These are phyloP conservation scores for Tenthredo mesomela DNA, from an alignment of 2,888 invertebrate species.

Conservation along the genomic window DNA sequence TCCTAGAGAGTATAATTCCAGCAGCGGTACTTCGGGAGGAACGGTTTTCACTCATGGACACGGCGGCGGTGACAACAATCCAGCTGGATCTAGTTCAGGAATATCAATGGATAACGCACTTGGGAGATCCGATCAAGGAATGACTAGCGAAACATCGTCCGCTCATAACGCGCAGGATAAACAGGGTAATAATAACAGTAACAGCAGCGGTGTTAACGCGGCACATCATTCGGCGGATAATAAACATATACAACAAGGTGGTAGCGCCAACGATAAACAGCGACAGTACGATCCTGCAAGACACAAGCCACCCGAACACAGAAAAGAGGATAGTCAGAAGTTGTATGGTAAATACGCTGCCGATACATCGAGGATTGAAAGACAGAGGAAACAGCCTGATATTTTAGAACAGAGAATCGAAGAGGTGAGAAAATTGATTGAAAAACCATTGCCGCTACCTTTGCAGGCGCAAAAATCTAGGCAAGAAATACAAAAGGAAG, in stretches of 20 bases:
- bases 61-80: conserved; percentile 15
- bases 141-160: conserved; percentile 58
- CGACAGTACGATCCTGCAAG: conserved; percentile 70
- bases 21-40: conserved; percentile 55
- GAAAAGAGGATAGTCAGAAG: conserved; percentile 69
- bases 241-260: conserved; percentile 12
- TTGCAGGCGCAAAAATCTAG: conserved; percentile 68
- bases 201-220: conserved; percentile 64
- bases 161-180: conserved; percentile 66
- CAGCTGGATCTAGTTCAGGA: background rate
- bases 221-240: conserved; percentile 57
- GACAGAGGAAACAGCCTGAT: conserved; percentile 67
- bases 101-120: background rate
- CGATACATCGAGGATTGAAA: conserved; percentile 61
- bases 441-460: conserved; percentile 69
- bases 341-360: conserved; percentile 66
- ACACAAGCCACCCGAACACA: conserved; percentile 63
- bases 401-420: conserved; percentile 70
- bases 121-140: conserved; percentile 18
- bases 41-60: conserved; percentile 41
- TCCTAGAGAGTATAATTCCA: conserved; percentile 65
- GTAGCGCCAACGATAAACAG: conserved; percentile 56
- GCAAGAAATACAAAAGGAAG: conserved; percentile 67
- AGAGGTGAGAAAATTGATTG: conserved; percentile 73
- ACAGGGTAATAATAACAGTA: conserved; percentile 66